Conservation (phyloP, 2,113 vertebrate species). For the Lampris megalopsis region DNA sequence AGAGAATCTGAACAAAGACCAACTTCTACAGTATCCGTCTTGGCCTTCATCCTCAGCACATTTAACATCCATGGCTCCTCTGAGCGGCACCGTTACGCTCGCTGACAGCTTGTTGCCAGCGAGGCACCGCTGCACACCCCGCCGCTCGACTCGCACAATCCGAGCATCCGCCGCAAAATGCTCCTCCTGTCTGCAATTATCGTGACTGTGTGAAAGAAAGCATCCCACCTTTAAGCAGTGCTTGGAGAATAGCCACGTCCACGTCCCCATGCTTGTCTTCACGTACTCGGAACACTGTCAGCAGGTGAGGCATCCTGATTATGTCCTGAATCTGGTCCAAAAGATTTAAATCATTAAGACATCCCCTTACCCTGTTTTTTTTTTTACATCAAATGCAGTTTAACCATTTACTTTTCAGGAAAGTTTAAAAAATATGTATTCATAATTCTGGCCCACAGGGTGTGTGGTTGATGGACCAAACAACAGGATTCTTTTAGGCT, state of each 20-base stretch:
- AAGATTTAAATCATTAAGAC: background rate
- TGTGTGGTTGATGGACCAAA: background rate
- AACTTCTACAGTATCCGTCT: background rate
- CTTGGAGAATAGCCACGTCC: conserved; percentile 95
- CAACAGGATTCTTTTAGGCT: background rate
- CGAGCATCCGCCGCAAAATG: too few species aligned
- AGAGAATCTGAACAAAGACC: background rate
- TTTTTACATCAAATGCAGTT: background rate
- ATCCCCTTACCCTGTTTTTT: background rate
- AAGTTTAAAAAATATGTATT: background rate
- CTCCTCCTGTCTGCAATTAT: background rate
- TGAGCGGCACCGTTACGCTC: conserved; percentile 30
- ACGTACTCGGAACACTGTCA: conserved; percentile 90
- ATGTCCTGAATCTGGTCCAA: conserved; percentile 93
- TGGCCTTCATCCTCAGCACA: background rate
- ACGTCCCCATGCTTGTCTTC: conserved; percentile 87
- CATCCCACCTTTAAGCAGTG: conserved; percentile 90
- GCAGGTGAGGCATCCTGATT: conserved; percentile 85
- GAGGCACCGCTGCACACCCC: too few species aligned
- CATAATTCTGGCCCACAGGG: too few species aligned
- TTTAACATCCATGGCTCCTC: conserved; percentile 16
- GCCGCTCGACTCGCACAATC: too few species aligned
- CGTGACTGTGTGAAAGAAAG: too few species aligned
- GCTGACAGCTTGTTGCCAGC: conserved; percentile 1
- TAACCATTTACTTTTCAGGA: background rate